A percentile compares a stretch with the other conserved stretches of the same genome.
Evolutionary conservation across 2,888 invertebrate genomes (phyloP).

Genomic region (Lasioglossum villosulum): DNA sequence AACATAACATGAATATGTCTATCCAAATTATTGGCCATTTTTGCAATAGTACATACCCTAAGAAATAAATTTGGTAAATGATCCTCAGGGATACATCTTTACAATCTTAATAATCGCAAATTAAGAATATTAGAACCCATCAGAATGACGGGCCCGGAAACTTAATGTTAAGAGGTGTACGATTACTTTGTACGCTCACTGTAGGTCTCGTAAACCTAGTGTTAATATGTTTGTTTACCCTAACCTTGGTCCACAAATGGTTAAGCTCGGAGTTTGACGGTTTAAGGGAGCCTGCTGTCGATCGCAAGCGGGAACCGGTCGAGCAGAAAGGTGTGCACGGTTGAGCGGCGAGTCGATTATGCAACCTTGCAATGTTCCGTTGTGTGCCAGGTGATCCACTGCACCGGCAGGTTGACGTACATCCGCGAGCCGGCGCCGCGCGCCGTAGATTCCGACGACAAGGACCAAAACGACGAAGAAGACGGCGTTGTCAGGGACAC

Average conservation of each 20-base stretch:
- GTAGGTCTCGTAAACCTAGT: no score
- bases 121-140: neutral
- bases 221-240: neutral
- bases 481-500: constrained; percentile 73
- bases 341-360: neutral
- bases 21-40: no score
- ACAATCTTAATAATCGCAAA: neutral
- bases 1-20: no score
- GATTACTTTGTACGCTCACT: no score
- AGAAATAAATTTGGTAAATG: no score
- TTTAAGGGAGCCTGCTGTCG: neutral
- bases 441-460: constrained; percentile 72
- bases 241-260: neutral
- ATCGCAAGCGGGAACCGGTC: neutral
- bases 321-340: neutral
- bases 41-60: no score
- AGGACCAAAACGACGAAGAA: constrained; percentile 73
- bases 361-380: constrained; percentile 62
- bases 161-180: no score
- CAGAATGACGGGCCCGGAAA: no score
- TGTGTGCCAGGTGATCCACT: constrained; percentile 92
- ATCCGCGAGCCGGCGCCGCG: constrained; percentile 61
- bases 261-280: neutral
- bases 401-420: constrained; percentile 91
- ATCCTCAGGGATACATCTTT: no score